A percentile compares a stretch with the other conserved stretches of the same genome.
Evolutionary conservation across 2,113 vertebrate genomes (phyloP).

Genomic region (Sander lucioperca): DNA sequence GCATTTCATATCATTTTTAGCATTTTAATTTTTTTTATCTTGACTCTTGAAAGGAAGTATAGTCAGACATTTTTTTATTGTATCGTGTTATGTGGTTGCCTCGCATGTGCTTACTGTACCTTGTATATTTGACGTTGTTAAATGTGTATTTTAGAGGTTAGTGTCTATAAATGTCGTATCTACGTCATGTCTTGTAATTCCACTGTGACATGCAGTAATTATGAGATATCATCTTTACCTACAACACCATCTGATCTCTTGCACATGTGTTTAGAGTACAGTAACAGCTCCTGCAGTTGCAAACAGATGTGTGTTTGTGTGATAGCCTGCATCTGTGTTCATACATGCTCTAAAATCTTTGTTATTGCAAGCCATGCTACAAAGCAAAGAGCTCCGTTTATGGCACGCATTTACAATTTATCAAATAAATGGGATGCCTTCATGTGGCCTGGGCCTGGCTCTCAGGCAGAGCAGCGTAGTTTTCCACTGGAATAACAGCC

Average conservation of each 20-base stretch:
- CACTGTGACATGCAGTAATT: slow-evolving; percentile 51
- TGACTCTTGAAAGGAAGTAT: neutral
- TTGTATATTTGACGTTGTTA: neutral
- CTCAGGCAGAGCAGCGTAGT: slow-evolving; percentile 77
- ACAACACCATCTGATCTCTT: slow-evolving; percentile 68
- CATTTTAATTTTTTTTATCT: slow-evolving; percentile 14
- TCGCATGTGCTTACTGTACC: too few species aligned
- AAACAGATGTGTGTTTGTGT: slow-evolving; percentile 77
- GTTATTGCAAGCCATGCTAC: slow-evolving; percentile 72
- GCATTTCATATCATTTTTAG: slow-evolving; percentile 41
- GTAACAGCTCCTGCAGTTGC: slow-evolving; percentile 72
- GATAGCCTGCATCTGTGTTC: slow-evolving; percentile 62
- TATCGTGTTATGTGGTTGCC: neutral
- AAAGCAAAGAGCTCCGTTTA: slow-evolving; percentile 79
- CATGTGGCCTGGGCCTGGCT: slow-evolving; percentile 76
- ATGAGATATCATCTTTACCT: slow-evolving; percentile 70
- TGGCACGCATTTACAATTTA: slow-evolving; percentile 83
- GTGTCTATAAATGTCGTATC: slow-evolving; percentile 51
- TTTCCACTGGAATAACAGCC: slow-evolving; percentile 87
- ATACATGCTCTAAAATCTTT: slow-evolving; percentile 69
- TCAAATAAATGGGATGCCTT: slow-evolving; percentile 85
- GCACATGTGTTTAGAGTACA: slow-evolving; percentile 68
- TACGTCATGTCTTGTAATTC: slow-evolving; percentile 54
- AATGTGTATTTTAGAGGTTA: slow-evolving; percentile 23
- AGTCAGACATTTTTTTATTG: slow-evolving; percentile 5